Base-by-base conservation (phyloP, 2,113 vertebrate species). In the Silurus glanis region DNA sequence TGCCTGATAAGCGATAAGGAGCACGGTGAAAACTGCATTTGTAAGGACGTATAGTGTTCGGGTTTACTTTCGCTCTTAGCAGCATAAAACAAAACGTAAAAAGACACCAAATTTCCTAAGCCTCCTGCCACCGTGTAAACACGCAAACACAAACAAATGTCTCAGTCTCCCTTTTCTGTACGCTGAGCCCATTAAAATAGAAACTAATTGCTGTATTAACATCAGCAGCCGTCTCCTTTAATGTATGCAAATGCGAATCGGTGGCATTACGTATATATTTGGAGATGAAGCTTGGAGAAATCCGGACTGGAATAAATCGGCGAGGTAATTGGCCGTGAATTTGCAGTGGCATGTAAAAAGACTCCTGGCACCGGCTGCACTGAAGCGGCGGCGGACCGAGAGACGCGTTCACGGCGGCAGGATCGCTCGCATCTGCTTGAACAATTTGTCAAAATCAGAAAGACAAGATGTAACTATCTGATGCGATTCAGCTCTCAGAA, bases 241-340 rank as follows among this genome's bases (percentile, higher is more conserved):
- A 55, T 89, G 62, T 80, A 90, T 90, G 88, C 88, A 87, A 90
- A 90, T 89, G 71, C 45, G n/a, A 72, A 87, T 85, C 72, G 16
- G 66, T 80, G 21, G n/a, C 71, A 82, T 85, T 80, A 59, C 67
- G 53, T 76, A 82, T 55, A 8, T 75, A 37, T 83, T 85, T 45
- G 58, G 55, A 66, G 76, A 1, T 12, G 58, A 79, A 53, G 83
- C 75, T 23, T 67, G 62, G 58, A 49, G 67, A 71, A 79, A 59
- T 51, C 28, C 17, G 37, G 9, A 83, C 66, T 79, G 76, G 85
- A 90, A 83, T 82, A 90, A 85, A 80, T 56, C 58, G 75, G 56
- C 8, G 28, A 82, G 51, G 62, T 85, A 82, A 85, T 67, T 61
- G 49, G 71, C 83, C 23, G 51, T 61, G 56, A 75, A 83, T 72